phyloP scores from a whole-genome alignment of 2,888 invertebrate genomes.

The Automeris io region DNA sequence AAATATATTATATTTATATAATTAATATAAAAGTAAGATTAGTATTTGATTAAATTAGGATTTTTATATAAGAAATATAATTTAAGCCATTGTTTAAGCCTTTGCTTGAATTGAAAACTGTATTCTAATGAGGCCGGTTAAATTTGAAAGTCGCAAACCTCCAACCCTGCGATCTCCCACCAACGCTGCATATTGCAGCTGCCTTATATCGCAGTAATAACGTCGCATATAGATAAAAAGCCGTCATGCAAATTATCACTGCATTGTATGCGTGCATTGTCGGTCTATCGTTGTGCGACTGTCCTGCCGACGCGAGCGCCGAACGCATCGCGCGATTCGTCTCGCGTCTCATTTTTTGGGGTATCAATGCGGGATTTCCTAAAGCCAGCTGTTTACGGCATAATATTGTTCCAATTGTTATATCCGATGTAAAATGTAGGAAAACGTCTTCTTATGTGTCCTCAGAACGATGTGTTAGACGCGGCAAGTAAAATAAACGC shows the following conservation, averaged over 20 bases:
- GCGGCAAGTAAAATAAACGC: too few relatives aligned
- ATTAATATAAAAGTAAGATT: too few relatives aligned
- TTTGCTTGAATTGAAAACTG: too few relatives aligned
- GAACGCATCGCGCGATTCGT: conserved; percentile 41
- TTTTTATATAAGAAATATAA: too few relatives aligned
- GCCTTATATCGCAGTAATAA: conserved; percentile 49
- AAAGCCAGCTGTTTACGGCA: conserved; percentile 48
- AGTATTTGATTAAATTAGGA: too few relatives aligned
- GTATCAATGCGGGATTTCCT: conserved; percentile 38
- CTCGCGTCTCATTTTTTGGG: conserved; percentile 53
- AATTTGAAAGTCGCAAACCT: background rate
- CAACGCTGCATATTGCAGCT: conserved; percentile 41
- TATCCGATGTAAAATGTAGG: too few relatives aligned
- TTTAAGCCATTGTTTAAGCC: too few relatives aligned
- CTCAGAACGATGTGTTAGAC: too few relatives aligned
- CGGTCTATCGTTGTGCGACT: conserved; percentile 40
- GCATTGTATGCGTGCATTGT: conserved; percentile 63
- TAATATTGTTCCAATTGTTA: background rate
- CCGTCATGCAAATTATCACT: conserved; percentile 73
- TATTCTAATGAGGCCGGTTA: too few relatives aligned
- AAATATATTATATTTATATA: too few relatives aligned
- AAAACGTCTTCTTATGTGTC: too few relatives aligned
- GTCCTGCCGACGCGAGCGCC: conserved; percentile 45
- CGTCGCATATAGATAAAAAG: conserved; percentile 58
- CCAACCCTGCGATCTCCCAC: conserved; percentile 5